Conservation (phyloP, 2,888 invertebrate genomes). For the Drosophila gaucha region DNA sequence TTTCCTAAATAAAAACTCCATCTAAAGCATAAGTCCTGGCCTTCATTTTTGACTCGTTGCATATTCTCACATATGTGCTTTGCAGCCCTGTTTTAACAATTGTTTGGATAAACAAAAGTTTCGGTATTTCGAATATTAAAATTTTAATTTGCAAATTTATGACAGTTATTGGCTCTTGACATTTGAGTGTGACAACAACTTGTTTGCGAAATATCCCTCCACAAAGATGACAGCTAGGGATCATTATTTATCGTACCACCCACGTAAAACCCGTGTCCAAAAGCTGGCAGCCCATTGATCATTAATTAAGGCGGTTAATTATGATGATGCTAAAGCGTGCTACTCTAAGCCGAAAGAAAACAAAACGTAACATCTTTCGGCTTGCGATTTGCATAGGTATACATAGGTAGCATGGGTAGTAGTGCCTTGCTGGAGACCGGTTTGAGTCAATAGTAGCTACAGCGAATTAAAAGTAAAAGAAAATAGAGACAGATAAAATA, state of each 20-base stretch:
- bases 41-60: background rate
- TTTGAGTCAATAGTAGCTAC: conserved; percentile 43
- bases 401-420: conserved; percentile 12
- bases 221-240: background rate
- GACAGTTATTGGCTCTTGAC: background rate
- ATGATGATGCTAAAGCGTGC: background rate
- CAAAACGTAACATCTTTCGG: conserved; percentile 24
- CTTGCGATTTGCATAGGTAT: conserved; percentile 8
- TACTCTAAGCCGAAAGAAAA: conserved; percentile 4
- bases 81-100: background rate
- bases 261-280: background rate
- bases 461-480: conserved; percentile 17
- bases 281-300: conserved; percentile 25
- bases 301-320: conserved; percentile 33
- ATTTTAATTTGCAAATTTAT: background rate
- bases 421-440: conserved; percentile 39
- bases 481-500: conserved; percentile 19
- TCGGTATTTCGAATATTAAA: background rate
- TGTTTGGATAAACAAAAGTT: background rate
- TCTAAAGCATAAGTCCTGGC: no score
- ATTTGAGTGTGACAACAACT: background rate
- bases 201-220: background rate
- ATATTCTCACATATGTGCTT: background rate
- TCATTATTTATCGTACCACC: conserved; percentile 18
- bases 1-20: no score